These are phyloP conservation scores for Apodemia mormo DNA, from an alignment of 2,888 invertebrate species.

Conservation along the genomic window DNA sequence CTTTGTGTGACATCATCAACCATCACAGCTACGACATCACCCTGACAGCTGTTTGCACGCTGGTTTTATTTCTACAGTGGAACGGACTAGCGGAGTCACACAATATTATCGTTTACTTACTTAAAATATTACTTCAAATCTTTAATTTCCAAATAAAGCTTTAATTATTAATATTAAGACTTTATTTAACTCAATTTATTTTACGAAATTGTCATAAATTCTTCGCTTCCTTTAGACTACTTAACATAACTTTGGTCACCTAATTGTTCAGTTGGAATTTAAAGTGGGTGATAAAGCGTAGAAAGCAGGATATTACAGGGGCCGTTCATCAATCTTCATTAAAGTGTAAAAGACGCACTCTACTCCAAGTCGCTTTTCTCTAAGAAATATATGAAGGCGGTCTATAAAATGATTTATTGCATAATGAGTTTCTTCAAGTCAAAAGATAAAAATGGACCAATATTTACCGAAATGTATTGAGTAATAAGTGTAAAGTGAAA, in stretches of 20 bases:
- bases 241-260: constrained; percentile 21
- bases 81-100: too few species aligned
- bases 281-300: constrained; percentile 35
- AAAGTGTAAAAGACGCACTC: constrained; percentile 44
- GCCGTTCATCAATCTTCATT: constrained; percentile 55
- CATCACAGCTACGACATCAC: too few species aligned
- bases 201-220: constrained; percentile 5
- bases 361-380: constrained; percentile 21
- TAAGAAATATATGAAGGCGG: constrained; percentile 11
- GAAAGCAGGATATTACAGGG: constrained; percentile 44
- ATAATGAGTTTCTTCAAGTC: constrained; percentile 21
- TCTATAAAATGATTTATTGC: constrained; percentile 25
- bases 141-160: not conserved
- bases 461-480: not conserved
- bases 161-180: not conserved
- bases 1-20: too few species aligned
- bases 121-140: not conserved
- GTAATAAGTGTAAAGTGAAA: too few species aligned
- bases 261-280: constrained; percentile 27
- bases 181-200: not conserved
- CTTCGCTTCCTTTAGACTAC: not conserved
- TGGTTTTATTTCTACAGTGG: too few species aligned
- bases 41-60: too few species aligned
- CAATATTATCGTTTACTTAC: not conserved
- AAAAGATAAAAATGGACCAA: not conserved